Conservation (phyloP, 2,888 invertebrate genomes). For the Eilema sororculum region DNA sequence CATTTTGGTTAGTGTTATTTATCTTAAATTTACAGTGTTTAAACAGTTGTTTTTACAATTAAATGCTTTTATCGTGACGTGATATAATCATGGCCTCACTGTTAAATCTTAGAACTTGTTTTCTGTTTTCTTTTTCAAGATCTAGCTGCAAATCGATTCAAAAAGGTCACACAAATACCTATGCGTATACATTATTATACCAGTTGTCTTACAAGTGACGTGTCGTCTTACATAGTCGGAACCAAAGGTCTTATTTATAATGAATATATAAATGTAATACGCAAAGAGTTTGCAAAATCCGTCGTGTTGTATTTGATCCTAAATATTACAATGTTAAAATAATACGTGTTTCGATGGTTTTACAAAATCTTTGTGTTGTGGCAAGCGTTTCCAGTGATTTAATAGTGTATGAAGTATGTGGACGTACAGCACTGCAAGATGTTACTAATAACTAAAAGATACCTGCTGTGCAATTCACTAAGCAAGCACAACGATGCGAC, state of each 20-base stretch:
- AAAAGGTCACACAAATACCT: background rate
- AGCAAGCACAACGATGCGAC: no score
- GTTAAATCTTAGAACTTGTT: background rate
- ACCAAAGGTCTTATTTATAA: conserved; percentile 33
- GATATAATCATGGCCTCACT: background rate
- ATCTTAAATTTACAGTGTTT: no score
- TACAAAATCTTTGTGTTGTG: conserved; percentile 36
- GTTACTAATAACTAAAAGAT: conserved; percentile 60
- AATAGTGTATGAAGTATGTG: conserved; percentile 36
- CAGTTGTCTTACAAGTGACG: background rate
- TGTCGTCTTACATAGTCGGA: conserved; percentile 15
- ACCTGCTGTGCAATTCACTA: no score
- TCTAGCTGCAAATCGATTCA: background rate
- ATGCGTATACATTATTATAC: background rate
- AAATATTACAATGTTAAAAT: conserved; percentile 17
- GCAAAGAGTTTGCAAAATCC: conserved; percentile 26
- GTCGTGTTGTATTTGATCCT: conserved; percentile 34
- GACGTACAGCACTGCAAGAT: conserved; percentile 58
- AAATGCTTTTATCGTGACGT: background rate
- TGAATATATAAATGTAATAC: conserved; percentile 29
- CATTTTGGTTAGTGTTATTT: background rate
- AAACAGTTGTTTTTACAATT: background rate
- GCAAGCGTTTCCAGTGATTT: conserved; percentile 36
- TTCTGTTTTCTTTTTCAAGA: no score
- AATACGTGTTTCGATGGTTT: conserved; percentile 21